Percentiles rank a stretch among this genome's conserved stretches.
Evolutionary conservation across 2,888 invertebrate species (phyloP).

Genomic region (Epinotia brunnichana): DNA sequence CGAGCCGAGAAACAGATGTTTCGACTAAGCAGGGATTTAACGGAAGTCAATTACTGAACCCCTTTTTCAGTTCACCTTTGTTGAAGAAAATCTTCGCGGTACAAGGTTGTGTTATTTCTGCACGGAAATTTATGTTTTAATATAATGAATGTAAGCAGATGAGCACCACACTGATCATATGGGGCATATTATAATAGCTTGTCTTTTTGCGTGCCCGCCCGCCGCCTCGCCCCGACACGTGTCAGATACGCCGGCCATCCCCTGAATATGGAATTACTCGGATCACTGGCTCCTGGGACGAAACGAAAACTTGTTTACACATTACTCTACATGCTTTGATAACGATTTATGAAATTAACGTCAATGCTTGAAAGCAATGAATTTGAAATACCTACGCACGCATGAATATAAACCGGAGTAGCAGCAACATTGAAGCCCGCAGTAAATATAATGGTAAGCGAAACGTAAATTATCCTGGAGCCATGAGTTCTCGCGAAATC

Average conservation of each 20-base stretch:
- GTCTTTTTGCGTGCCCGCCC: slow-evolving; percentile 28
- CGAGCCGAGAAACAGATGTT: slow-evolving; percentile 50
- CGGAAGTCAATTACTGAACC: slow-evolving; percentile 39
- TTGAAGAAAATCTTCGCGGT: slow-evolving; percentile 8
- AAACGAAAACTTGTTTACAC: slow-evolving; percentile 53
- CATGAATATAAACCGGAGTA: background rate
- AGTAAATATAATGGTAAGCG: slow-evolving; percentile 22
- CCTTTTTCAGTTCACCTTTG: slow-evolving; percentile 27
- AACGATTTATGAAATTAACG: slow-evolving; percentile 42
- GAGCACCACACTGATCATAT: slow-evolving; percentile 21
- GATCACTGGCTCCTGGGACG: slow-evolving; percentile 50
- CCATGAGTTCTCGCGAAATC: slow-evolving; percentile 48
- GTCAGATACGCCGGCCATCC: slow-evolving; percentile 53
- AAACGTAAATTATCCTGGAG: slow-evolving; percentile 49
- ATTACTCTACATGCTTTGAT: slow-evolving; percentile 48
- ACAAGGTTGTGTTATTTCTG: slow-evolving; percentile 10
- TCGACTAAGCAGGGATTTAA: slow-evolving; percentile 44
- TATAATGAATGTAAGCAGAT: slow-evolving; percentile 25
- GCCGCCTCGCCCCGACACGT: slow-evolving; percentile 48
- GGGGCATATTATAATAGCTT: slow-evolving; percentile 14
- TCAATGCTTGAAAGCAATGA: slow-evolving; percentile 10
- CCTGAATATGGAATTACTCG: slow-evolving; percentile 59
- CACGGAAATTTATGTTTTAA: slow-evolving; percentile 25
- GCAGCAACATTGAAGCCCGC: slow-evolving; percentile 21
- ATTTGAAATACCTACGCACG: background rate